Evolutionary conservation across 2,888 invertebrate genomes (phyloP).

Genomic region (Diplazon laetatorius): DNA sequence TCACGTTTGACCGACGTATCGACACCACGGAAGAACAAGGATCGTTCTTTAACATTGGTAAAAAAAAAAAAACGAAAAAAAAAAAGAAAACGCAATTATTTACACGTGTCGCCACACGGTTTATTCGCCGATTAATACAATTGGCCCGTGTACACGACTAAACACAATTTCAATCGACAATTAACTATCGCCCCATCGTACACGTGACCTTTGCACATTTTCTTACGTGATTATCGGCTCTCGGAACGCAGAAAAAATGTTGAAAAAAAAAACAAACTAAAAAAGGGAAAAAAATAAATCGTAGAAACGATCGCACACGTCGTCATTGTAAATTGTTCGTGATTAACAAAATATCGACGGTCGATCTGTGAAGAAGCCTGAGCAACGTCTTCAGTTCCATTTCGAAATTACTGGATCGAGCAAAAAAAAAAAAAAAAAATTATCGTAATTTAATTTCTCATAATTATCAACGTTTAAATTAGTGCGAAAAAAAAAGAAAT

Average conservation of each 20-base stretch:
- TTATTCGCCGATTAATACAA: constrained; percentile 2
- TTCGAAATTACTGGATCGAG: neutral
- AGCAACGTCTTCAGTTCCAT: neutral
- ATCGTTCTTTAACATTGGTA: too few species aligned
- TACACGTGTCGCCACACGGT: constrained; percentile 38
- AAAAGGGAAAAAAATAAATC: too few species aligned
- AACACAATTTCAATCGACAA: neutral
- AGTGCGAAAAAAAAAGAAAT: constrained; percentile 7
- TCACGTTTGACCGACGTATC: neutral
- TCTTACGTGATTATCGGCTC: too few species aligned
- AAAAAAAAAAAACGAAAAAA: too few species aligned
- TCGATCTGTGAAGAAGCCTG: neutral
- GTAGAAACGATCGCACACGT: neutral
- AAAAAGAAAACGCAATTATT: too few species aligned
- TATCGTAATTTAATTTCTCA: constrained; percentile 15
- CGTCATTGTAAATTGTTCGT: neutral
- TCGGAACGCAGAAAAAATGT: neutral
- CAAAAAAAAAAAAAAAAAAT: constrained; percentile 17
- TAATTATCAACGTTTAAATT: constrained; percentile 6
- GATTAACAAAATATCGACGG: constrained; percentile 1
- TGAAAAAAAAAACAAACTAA: too few species aligned
- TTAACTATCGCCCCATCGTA: neutral
- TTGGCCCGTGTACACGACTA: neutral
- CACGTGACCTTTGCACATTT: too few species aligned
- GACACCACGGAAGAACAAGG: constrained; percentile 11